A percentile compares a stretch with the other conserved stretches of the same genome.
These are phyloP conservation scores for Archocentrus centrarchus DNA, from an alignment of 2,113 vertebrate genomes.

Conservation along the genomic window DNA sequence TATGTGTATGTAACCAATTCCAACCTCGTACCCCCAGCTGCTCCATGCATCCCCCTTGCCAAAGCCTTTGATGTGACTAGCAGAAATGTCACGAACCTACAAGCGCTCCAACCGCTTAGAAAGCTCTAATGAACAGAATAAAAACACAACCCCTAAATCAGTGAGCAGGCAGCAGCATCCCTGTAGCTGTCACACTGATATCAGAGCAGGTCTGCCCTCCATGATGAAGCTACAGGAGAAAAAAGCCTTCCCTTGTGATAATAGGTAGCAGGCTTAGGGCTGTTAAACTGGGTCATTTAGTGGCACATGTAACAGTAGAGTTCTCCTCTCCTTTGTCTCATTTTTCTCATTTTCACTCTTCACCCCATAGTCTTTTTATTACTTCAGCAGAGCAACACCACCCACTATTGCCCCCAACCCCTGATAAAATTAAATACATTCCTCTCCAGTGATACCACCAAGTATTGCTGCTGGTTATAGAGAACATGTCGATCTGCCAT, in stretches of 20 bases:
- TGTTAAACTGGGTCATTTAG: constrained; percentile 72
- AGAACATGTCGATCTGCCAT: constrained; percentile 18
- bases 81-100: constrained; percentile 73
- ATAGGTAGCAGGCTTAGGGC: constrained; percentile 68
- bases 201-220: constrained; percentile 56
- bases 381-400: constrained; percentile 27
- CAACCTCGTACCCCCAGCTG: constrained; percentile 53
- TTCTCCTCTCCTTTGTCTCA: constrained; percentile 31
- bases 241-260: constrained; percentile 64
- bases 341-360: constrained; percentile 8
- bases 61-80: constrained; percentile 71
- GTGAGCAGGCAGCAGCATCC: constrained; percentile 61
- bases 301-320: constrained; percentile 41
- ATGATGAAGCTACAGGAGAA: constrained; percentile 50
- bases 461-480: constrained; percentile 25
- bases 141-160: constrained; percentile 70
- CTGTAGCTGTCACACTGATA: constrained; percentile 70
- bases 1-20: constrained; percentile 26
- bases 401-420: constrained; percentile 4
- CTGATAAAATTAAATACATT: constrained; percentile 57
- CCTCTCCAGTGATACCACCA: constrained; percentile 50
- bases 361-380: constrained; percentile 28
- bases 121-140: constrained; percentile 76
- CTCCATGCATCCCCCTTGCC: constrained; percentile 34
- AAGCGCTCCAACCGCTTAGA: constrained; percentile 60